Evolutionary conservation across 2,797 vertebrate species (phyloP).

Genomic region (Rousettus madagascariensis): DNA sequence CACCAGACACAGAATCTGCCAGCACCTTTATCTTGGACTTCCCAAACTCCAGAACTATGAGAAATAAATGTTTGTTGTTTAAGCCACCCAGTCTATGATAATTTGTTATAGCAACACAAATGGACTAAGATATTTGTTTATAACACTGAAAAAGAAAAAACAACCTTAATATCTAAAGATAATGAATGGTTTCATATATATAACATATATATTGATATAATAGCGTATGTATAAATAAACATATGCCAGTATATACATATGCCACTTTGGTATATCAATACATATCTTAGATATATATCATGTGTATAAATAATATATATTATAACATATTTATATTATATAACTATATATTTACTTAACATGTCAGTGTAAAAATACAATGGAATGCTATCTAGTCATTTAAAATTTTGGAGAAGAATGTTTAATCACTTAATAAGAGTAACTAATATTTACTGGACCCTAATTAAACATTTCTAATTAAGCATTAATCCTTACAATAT

Average conservation of each 20-base stretch:
- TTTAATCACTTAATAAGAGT: not conserved
- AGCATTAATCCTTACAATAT: not conserved
- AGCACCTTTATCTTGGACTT: too few species aligned
- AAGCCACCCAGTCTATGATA: not conserved
- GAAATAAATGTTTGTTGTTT: not conserved
- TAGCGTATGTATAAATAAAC: not conserved
- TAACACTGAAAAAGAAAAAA: not conserved
- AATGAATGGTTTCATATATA: not conserved
- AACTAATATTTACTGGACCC: not conserved
- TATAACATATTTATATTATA: not conserved
- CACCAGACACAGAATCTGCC: not conserved
- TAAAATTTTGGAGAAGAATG: not conserved
- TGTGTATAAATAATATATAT: not conserved
- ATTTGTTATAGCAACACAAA: not conserved
- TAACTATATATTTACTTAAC: not conserved
- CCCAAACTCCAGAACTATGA: not conserved
- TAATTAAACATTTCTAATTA: not conserved
- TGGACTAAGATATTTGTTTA: not conserved
- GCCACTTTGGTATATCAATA: not conserved
- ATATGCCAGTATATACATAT: not conserved
- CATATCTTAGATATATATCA: not conserved
- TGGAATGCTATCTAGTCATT: not conserved
- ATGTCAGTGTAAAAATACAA: not conserved
- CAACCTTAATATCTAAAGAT: not conserved
- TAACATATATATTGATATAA: not conserved